phyloP scores from a whole-genome alignment of 1,140 invertebrate species.

The Drosophila kohkoa region DNA sequence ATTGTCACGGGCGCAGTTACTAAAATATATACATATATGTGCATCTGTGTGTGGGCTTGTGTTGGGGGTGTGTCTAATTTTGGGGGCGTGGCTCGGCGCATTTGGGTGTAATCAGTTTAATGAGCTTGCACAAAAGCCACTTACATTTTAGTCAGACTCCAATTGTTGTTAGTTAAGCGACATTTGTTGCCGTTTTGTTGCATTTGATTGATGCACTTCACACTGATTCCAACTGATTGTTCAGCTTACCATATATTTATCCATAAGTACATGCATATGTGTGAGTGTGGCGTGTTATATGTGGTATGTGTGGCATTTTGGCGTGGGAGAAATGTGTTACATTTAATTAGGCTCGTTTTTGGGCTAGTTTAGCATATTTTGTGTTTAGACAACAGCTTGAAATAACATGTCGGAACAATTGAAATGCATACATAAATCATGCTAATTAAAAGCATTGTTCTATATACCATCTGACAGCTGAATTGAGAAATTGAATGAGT shows the following conservation, averaged over 20 bases:
- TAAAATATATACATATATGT: conserved; percentile 15
- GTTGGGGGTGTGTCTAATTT: conserved; percentile 21
- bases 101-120: conserved; percentile 66
- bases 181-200: conserved; percentile 43
- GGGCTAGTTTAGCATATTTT: conserved; percentile 33
- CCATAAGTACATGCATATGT: conserved; percentile 19
- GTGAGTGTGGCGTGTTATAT: neutral
- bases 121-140: conserved; percentile 66
- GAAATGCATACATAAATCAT: conserved; percentile 45
- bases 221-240: conserved; percentile 32
- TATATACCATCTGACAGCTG: neutral
- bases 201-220: conserved; percentile 58
- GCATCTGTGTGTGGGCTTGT: conserved; percentile 16
- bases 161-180: conserved; percentile 40
- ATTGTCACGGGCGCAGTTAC: conserved; percentile 62
- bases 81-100: conserved; percentile 23
- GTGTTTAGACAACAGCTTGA: conserved; percentile 46
- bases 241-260: conserved; percentile 18
- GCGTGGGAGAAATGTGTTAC: conserved; percentile 32
- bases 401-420: conserved; percentile 30
- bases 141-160: conserved; percentile 38
- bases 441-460: conserved; percentile 50
- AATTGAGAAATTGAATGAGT: conserved; percentile 22
- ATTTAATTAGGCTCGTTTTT: conserved; percentile 58
- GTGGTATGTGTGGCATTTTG: neutral